Evolutionary conservation across 1,140 invertebrate genomes (phyloP), one percentile per base, ranked within the genome.

Genomic region (Ostrea denselamellosa): DNA sequence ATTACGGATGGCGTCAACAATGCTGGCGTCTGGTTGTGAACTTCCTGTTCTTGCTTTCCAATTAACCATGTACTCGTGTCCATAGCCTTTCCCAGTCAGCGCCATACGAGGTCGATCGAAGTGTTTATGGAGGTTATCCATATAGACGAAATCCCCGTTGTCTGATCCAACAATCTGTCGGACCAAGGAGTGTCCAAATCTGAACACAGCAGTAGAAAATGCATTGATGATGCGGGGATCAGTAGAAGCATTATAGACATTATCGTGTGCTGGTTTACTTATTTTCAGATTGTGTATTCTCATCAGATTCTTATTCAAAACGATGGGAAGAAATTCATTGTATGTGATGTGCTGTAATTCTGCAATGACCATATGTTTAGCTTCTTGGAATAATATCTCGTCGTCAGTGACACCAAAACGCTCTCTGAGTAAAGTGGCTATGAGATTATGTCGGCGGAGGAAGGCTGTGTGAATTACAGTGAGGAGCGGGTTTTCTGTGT

Each of bases 181-280:
- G 3, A 85, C 54, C 53, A 85, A 53, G 12, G 87, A 87, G 71
- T 96, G 96, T 17, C 96, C 96, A 88, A 96, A 96, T 54, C 96
- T 92, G 90, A 95, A 96, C n/a, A 95, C 96, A 44, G 95, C 95
- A 9, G 95, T 92, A n/a, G 93, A 89, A 89, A 95, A 95, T 92
- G 97, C 97, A 92, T 98, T 98, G 0, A 98, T 93, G 2, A 97
- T 96, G 0, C 96, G 96, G 0, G 97, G 97, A 95, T 98, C 96
- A 0, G 98, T 96, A 53, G 95, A 95, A 0, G 96, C 95, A 93
- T 98, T 97, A 92, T 98, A 98, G 8, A 85, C 83, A 65, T 62
- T 22, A 54, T 34, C 54, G 25, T 54, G 53, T 4, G 51, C 83
- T 19, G 54, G 12, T 17, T 56, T 56, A n/a, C 9, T 10, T 44